phyloP scores from a whole-genome alignment of 2,797 vertebrate species.

The Eulemur rubriventer region DNA sequence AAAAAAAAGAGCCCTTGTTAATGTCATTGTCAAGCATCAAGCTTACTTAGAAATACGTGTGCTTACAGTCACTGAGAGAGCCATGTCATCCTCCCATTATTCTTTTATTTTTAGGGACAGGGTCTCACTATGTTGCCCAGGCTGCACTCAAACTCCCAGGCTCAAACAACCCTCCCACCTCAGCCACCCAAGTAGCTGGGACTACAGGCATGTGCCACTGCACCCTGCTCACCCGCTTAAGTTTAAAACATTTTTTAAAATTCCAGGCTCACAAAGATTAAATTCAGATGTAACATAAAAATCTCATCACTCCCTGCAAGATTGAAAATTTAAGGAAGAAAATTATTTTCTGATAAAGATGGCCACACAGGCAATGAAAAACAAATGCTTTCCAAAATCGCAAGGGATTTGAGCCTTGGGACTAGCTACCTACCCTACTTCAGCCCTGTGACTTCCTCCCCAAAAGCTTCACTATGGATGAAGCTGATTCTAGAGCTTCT shows the following conservation, averaged over 20 bases:
- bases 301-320: neutral
- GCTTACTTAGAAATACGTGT: neutral
- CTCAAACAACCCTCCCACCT: neutral
- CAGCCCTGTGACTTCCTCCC: neutral
- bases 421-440: neutral
- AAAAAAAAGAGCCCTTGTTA: neutral
- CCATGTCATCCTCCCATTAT: neutral
- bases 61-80: neutral
- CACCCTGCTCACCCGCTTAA: neutral
- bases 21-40: neutral
- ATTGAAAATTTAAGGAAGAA: neutral
- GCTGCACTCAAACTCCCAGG: neutral
- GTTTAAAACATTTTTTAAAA: neutral
- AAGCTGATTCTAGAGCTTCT: neutral
- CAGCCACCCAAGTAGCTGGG: neutral
- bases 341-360: neutral
- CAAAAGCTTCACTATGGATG: too few relatives aligned
- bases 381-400: neutral
- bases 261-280: neutral
- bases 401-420: neutral
- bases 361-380: neutral
- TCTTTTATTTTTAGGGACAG: neutral
- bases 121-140: neutral
- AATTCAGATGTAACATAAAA: neutral
- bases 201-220: neutral